Percentiles rank a stretch among this genome's conserved stretches.
These are phyloP conservation scores for Tanytarsus gracilentus DNA, from an alignment of 2,888 invertebrate genomes.

Conservation along the genomic window DNA sequence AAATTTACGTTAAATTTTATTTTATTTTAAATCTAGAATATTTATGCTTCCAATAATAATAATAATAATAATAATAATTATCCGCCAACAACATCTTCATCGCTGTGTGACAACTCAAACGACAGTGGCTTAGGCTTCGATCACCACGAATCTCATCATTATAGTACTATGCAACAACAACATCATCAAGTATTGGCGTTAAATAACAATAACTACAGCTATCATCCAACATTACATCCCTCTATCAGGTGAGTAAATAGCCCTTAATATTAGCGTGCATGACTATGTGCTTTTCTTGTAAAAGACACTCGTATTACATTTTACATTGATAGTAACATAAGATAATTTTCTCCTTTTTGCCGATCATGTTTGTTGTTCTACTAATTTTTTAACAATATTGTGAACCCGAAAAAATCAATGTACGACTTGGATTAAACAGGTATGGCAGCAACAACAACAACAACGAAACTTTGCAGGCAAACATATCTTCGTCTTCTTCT, in stretches of 20 bases:
- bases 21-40: slow-evolving; percentile 7
- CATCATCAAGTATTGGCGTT: slow-evolving; percentile 10
- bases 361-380: no score
- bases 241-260: no score
- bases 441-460: neutral
- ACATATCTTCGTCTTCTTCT: no score
- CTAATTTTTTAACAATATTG: no score
- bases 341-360: no score
- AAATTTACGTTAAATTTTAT: neutral
- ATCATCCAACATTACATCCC: neutral
- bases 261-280: no score
- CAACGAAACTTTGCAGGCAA: neutral
- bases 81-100: slow-evolving; percentile 43
- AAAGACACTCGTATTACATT: no score
- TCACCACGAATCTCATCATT: slow-evolving; percentile 49
- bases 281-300: no score
- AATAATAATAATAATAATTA: no score
- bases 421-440: no score
- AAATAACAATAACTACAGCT: neutral
- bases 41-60: slow-evolving; percentile 5
- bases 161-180: neutral
- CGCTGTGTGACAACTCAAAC: slow-evolving; percentile 76
- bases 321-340: no score
- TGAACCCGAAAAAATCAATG: no score
- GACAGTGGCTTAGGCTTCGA: slow-evolving; percentile 84